Conservation (phyloP, 1,140 invertebrate genomes). For the Monomorium pharaonis region DNA sequence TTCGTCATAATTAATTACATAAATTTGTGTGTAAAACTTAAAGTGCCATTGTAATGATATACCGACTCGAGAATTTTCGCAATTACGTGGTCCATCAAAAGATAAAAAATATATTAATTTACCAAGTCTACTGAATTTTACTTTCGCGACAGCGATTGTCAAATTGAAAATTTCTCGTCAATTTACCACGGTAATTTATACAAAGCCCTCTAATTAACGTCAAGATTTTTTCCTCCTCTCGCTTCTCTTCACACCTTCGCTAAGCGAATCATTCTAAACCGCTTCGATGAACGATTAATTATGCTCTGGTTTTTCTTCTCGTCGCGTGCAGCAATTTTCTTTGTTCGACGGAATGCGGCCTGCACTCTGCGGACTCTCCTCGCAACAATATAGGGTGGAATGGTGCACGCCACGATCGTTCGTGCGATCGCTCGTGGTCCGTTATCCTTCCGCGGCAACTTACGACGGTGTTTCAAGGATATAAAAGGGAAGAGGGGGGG, state of each 20-base stretch:
- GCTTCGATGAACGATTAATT: constrained; percentile 29
- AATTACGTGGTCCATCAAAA: background rate
- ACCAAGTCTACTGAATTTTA: background rate
- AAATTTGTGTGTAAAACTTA: no score
- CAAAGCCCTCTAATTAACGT: constrained; percentile 2
- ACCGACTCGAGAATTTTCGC: background rate
- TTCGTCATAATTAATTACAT: no score
- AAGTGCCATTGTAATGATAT: background rate
- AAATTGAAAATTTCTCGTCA: background rate
- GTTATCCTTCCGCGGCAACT: constrained; percentile 39
- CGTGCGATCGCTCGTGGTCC: background rate
- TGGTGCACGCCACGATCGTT: background rate
- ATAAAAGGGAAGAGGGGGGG: no score
- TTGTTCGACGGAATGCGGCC: background rate
- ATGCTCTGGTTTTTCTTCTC: background rate
- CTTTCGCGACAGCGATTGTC: background rate
- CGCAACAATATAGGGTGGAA: constrained; percentile 3
- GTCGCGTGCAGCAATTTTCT: background rate
- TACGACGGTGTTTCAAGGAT: constrained; percentile 28
- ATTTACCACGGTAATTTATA: constrained; percentile 1
- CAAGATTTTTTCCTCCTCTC: background rate
- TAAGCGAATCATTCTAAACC: constrained; percentile 6
- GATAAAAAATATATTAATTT: background rate
- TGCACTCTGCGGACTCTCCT: background rate
- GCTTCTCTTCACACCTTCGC: background rate